Base-by-base conservation (phyloP, 2,113 vertebrate genomes). In the Aphyosemion australe region DNA sequence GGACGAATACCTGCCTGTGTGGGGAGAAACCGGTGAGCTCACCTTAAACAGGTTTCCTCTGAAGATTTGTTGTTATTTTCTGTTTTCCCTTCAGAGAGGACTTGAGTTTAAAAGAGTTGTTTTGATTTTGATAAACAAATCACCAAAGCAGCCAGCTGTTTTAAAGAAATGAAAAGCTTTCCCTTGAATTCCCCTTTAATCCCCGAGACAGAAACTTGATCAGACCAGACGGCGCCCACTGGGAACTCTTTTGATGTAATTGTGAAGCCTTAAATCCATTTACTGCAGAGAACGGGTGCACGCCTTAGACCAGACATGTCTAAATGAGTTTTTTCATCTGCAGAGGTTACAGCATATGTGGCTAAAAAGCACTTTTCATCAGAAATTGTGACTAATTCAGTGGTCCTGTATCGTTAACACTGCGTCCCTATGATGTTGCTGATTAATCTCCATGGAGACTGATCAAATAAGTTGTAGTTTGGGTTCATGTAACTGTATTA, bases 1-100 rank as follows among this genome's bases (percentile, higher is more conserved):
- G 89, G 97, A 99, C 5, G 96, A 99, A 83, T 98, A 98, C 82
- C 89, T 99, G 84, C 97, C 97, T 0, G 96, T 99, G 0, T 99
- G 97, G 97, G 97, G 96, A 73, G 97, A 99, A 69, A 99, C 97
- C 11, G 97, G 97, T 99, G 92, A 85, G 89, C 8, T 61, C 42
- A 54, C 26, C 59, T 57, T 11, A 48, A 12, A 49, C 20, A 52
- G 8, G 45, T 71, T 51, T 56, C 18, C 49, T 20, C 34, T 46
- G 20, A 41, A 56, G 8, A 60, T 57, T 69, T 37, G 20, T 26
- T 20, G n/a, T n/a, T n/a, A n/a, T n/a, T 65, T 43, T 63, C 6
- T 48, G 43, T 59, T 65, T 59, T 20, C 60, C 60, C 31, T 31
- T 16, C 41, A 62, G 50, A 14, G 1, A 31, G 0, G 34, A 41